These are phyloP conservation scores for Pyrocoelia pectoralis DNA, from an alignment of 2,888 invertebrate species.

Conservation along the genomic window DNA sequence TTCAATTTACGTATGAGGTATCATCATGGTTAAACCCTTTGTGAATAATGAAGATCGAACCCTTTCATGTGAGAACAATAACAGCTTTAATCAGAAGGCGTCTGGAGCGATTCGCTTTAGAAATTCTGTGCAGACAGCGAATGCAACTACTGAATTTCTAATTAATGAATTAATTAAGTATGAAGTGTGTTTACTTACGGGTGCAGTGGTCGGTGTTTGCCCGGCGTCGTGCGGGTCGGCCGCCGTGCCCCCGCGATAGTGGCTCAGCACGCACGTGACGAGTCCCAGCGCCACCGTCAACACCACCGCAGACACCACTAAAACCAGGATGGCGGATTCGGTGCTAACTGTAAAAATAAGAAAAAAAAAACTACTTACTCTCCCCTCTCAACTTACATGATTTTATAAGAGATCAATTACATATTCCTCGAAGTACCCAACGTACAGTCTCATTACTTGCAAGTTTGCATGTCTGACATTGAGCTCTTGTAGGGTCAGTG, in stretches of 20 bases:
- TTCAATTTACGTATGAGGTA: not conserved
- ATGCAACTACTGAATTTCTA: conserved; percentile 23
- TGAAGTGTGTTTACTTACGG: conserved; percentile 51
- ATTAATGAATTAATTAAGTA: conserved; percentile 28
- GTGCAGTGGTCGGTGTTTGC: conserved; percentile 57
- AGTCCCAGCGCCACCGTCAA: conserved; percentile 56
- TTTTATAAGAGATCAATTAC: not conserved
- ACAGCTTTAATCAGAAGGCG: conserved; percentile 12
- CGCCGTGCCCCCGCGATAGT: conserved; percentile 63
- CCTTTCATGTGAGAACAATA: conserved; percentile 7
- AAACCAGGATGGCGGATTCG: conserved; percentile 51
- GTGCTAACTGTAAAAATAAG: conserved; percentile 51
- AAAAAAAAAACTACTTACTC: conserved; percentile 20
- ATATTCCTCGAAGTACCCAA: conserved; percentile 18
- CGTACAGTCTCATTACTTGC: conserved; percentile 23
- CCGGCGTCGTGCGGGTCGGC: conserved; percentile 56
- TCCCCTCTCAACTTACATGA: too few relatives aligned
- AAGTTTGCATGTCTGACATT: conserved; percentile 33
- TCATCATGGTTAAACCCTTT: not conserved
- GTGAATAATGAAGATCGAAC: not conserved
- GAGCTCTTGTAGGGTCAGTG: conserved; percentile 28
- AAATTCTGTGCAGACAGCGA: conserved; percentile 19
- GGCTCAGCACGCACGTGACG: conserved; percentile 67
- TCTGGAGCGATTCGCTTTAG: conserved; percentile 1
- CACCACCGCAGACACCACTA: conserved; percentile 53